phyloP scores from a whole-genome alignment of 2,888 invertebrate species.

The Pollenia labialis region DNA sequence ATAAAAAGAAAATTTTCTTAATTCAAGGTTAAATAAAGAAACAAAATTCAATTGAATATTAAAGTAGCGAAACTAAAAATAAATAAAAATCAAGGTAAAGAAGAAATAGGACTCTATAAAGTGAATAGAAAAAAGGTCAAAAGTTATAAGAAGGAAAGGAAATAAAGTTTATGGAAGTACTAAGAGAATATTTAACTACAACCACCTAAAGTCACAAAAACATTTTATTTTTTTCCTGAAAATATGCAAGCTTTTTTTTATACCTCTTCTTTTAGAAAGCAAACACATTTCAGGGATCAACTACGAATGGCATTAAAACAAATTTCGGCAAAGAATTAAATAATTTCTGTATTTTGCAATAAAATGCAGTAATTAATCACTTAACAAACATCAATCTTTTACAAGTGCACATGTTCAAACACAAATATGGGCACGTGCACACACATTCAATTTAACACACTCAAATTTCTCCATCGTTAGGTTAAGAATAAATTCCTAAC shows the following conservation, averaged over 20 bases:
- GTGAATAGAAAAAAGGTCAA: not conserved
- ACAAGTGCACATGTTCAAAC: not conserved
- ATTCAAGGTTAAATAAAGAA: not conserved
- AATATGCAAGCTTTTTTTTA: not conserved
- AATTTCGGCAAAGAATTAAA: not conserved
- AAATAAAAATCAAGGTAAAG: conserved; percentile 34
- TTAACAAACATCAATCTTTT: conserved; percentile 28
- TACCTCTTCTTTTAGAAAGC: not conserved
- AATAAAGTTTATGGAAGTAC: no score
- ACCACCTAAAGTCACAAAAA: no score
- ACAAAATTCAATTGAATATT: conserved; percentile 22
- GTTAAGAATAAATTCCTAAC: not conserved
- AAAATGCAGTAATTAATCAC: not conserved
- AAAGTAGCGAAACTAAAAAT: not conserved
- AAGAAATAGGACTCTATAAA: not conserved
- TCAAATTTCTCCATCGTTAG: not conserved
- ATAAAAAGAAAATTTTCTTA: conserved; percentile 5
- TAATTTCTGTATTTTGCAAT: not conserved
- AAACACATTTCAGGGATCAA: conserved; percentile 9
- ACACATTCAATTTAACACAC: not conserved
- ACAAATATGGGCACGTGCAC: conserved; percentile 6
- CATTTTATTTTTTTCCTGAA: no score
- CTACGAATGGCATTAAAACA: conserved; percentile 28
- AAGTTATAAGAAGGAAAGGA: no score
- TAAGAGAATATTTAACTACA: no score